Percentiles rank a stretch among this genome's conserved stretches.
phyloP scores from a whole-genome alignment of 1,140 invertebrate species.

The Saccostrea echinata region DNA sequence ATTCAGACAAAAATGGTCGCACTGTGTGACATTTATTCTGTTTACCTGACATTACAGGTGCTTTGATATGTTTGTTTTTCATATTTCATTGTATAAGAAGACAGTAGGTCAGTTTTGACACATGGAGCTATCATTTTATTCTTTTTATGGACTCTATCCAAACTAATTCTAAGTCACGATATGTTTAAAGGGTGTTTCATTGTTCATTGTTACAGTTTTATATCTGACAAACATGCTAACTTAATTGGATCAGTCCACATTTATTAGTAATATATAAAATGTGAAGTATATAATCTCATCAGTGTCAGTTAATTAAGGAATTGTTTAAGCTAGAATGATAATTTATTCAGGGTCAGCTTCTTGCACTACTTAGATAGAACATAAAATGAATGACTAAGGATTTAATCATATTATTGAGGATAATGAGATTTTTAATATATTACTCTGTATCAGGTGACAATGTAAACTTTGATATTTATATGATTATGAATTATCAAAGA shows the following conservation, averaged over 20 bases:
- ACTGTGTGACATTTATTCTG: conserved; percentile 3
- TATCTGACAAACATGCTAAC: neutral
- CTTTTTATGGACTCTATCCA: neutral
- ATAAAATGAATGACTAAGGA: neutral
- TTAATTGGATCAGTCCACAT: neutral
- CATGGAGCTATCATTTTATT: conserved; percentile 1
- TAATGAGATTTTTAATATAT: neutral
- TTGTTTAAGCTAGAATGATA: neutral
- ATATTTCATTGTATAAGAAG: neutral
- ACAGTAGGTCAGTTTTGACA: conserved; percentile 3
- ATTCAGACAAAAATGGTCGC: neutral
- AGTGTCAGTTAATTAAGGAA: conserved; percentile 21
- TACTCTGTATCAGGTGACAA: no score
- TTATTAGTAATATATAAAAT: conserved; percentile 3
- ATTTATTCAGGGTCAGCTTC: neutral
- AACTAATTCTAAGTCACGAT: conserved; percentile 23
- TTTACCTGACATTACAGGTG: conserved; percentile 31
- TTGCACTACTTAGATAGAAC: neutral
- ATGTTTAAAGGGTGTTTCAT: neutral
- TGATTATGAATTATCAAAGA: neutral
- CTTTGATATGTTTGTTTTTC: conserved; percentile 21
- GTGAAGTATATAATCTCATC: neutral
- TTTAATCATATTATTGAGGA: neutral
- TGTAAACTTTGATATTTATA: no score
- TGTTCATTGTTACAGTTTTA: neutral